Conservation (phyloP, 2,113 vertebrate species). For the Serinus canaria region DNA sequence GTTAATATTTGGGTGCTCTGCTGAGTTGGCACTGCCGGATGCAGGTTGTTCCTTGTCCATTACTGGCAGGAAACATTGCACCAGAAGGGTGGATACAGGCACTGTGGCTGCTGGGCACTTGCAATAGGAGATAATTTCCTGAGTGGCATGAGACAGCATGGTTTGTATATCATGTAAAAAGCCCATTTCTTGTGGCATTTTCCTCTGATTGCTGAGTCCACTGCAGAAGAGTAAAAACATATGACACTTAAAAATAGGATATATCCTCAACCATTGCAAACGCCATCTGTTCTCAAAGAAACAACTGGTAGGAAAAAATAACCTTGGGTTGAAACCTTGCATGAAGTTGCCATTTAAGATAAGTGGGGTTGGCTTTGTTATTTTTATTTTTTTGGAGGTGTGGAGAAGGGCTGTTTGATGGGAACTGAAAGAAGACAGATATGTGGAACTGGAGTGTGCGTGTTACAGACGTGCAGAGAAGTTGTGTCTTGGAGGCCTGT, state of each 20-base stretch:
- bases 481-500: neutral
- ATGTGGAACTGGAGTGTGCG: neutral
- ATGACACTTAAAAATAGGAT: slow-evolving; percentile 64
- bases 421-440: slow-evolving; percentile 4
- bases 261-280: slow-evolving; percentile 32
- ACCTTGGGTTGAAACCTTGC: slow-evolving; percentile 51
- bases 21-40: slow-evolving; percentile 38
- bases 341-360: slow-evolving; percentile 51
- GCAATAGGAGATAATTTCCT: slow-evolving; percentile 27
- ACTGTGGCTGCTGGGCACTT: neutral
- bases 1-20: neutral
- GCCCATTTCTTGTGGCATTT: neutral
- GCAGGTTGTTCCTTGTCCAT: slow-evolving; percentile 34
- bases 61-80: slow-evolving; percentile 31
- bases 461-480: neutral
- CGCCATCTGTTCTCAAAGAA: slow-evolving; percentile 58
- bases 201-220: slow-evolving; percentile 38
- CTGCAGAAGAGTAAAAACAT: slow-evolving; percentile 40
- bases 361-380: slow-evolving; percentile 8
- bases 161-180: neutral
- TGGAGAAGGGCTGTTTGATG: neutral
- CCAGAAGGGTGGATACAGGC: slow-evolving; percentile 22
- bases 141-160: neutral
- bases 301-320: slow-evolving; percentile 59
- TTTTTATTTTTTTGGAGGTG: slow-evolving; percentile 41